Base-by-base conservation (phyloP, 2,888 invertebrate genomes). In the Girardia tigrina region DNA sequence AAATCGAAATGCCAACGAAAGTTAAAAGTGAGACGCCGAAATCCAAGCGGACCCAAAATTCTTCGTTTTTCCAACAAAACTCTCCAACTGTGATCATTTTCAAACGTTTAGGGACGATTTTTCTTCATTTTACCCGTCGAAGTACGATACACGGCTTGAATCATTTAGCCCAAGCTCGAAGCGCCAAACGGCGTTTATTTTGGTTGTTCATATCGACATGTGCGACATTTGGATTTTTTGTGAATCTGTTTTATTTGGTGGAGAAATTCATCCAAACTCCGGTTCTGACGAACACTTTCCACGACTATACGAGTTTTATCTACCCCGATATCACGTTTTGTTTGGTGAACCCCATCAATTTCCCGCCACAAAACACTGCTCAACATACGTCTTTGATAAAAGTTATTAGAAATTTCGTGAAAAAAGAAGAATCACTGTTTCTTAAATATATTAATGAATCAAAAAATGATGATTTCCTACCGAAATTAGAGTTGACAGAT, bases 271-370 rank as follows among this genome's bases (percentile, higher is more conserved):
- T 73, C 1, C 75, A 75, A 29, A 42, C 29, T 12, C 75, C 75
- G 1, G 27, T 75, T 2, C 28, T 75, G 8, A 75, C 75, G 14
- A 75, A 75, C 36, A 8, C 74, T 4, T 42, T 36, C n/a, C 75
- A 75, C 28, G 75, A 75, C 28, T 42, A 75, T 20, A 29, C 28
- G 36, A 14, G 28, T 36, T 75, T 75, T 42, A 36, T 23, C n/a
- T 75, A 75, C 36, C 75, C 75, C 6, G 75, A 75, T 75, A 73
- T 75, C 74, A 75, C 75, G 26, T 72, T 75, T 36, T 75, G 75
- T 26, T 27, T 36, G 26, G 28, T 75, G 23, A 75, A 75, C 36
- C 75, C 75, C 2, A 29, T 75, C 28, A 75, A 74, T 29, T 75
- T 75, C 29, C 75, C 75, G 1, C 75, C 75, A 20, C 75, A 74